These are phyloP conservation scores for Nomada fabriciana DNA, from an alignment of 2,888 invertebrate genomes.

Conservation along the genomic window DNA sequence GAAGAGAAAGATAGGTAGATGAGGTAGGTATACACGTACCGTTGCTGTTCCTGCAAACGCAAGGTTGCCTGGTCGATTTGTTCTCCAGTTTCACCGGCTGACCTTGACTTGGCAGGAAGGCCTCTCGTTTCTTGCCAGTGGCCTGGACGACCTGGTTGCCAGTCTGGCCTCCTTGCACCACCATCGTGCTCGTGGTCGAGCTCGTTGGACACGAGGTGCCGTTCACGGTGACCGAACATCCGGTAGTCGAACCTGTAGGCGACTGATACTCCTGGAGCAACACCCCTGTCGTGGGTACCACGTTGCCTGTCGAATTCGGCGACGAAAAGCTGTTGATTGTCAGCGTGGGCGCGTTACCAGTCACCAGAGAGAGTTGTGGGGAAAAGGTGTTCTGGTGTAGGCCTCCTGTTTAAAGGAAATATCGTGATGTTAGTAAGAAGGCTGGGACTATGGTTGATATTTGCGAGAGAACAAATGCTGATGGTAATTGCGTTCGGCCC, in stretches of 20 bases:
- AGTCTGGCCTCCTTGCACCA: constrained; percentile 76
- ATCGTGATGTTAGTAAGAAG: background rate
- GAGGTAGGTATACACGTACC: constrained; percentile 68
- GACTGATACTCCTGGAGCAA: constrained; percentile 85
- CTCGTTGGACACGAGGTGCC: constrained; percentile 77
- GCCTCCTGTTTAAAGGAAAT: constrained; percentile 72
- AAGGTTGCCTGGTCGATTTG: constrained; percentile 79
- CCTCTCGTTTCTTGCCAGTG: constrained; percentile 79
- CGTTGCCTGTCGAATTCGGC: constrained; percentile 75
- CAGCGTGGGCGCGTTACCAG: constrained; percentile 77
- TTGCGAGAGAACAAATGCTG: no score
- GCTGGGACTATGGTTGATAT: background rate
- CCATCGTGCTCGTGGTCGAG: constrained; percentile 73
- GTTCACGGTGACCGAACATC: constrained; percentile 84
- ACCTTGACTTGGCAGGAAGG: constrained; percentile 80
- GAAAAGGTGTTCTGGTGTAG: constrained; percentile 81
- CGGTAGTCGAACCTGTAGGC: constrained; percentile 84
- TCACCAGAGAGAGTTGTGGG: constrained; percentile 80
- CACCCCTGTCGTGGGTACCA: constrained; percentile 79
- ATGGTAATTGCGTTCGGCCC: background rate
- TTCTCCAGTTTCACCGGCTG: constrained; percentile 82
- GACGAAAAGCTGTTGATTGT: constrained; percentile 81
- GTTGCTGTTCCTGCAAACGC: constrained; percentile 80
- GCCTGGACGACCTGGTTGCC: constrained; percentile 72
- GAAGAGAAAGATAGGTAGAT: background rate